Conservation (phyloP, 2,113 vertebrate species). For the Grammomys dolichurus region DNA sequence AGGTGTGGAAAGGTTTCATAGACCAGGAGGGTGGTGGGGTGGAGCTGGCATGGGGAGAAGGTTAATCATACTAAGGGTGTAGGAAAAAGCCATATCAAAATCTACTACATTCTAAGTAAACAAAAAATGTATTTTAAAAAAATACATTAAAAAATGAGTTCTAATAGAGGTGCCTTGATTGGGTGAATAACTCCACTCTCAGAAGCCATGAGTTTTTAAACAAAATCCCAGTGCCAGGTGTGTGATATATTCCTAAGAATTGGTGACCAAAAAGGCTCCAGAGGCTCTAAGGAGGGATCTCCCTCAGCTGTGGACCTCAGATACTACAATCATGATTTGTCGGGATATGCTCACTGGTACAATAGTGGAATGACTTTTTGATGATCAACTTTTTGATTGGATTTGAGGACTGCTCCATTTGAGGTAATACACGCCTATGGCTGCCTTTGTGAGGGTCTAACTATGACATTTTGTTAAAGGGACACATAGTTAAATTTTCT, state of each 20-base stretch:
- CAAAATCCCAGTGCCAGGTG: not conserved
- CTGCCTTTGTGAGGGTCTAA: not conserved
- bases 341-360: not conserved
- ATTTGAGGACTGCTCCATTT: not conserved
- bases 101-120: not conserved
- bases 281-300: not conserved
- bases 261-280: not conserved
- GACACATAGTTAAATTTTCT: not conserved
- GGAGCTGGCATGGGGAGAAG: not conserved
- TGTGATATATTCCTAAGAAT: not conserved
- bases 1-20: not conserved
- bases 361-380: not conserved
- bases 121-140: not conserved
- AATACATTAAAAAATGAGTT: not conserved
- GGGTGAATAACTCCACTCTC: not conserved
- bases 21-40: not conserved
- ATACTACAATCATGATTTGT: too few species aligned
- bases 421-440: not conserved
- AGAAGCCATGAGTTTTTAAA: not conserved
- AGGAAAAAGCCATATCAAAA: not conserved
- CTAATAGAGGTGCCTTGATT: too few species aligned
- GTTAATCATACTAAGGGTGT: not conserved
- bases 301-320: not conserved
- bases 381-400: not conserved
- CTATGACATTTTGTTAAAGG: not conserved